Base-by-base conservation (phyloP, 2,113 vertebrate species). In the Phasianus colchicus region DNA sequence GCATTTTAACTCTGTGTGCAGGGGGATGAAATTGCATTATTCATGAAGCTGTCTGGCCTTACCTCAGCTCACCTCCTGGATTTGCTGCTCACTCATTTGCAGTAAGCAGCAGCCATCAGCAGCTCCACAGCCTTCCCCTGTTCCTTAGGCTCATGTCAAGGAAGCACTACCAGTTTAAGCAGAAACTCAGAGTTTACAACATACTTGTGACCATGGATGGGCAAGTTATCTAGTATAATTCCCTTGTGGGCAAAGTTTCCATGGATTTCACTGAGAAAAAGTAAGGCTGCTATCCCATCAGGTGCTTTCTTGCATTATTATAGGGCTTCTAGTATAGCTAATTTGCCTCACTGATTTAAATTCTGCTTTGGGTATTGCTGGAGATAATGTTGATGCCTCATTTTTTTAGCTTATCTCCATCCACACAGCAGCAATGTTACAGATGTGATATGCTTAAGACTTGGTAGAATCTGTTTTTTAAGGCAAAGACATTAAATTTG, bases 1-100 rank as follows among this genome's bases (percentile, higher is more conserved):
- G 24, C 75, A 94, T 88, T 93, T 95, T 92, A 96, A 92, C 58
- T 86, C 75, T 63, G 50, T 77, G 19, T 90, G 85, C 40, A 52
- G 64, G 24, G 34, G 18, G 60, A 77, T 91, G 57, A 74, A 85
- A 80, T 83, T 36, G 42, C 43, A 85, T 91, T 94, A 92, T 95
- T 94, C 72, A 93, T 91, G n/a, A 95, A 71, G 66, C 66, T 90
- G 72, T 43, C 91, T 92, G 72, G 67, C 3, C 0, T 83, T 70
- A 90, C 84, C 52, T 93, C 70, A 75, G 43, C 43, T 87, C 43
- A 16, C 52, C 73, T 78, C 47, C 12, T 11, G 67, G 74, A 61
- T 77, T 90, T 83, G 27, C 70, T 20, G 3, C 61, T 80, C 69
- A 43, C 30, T 52, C 32, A 3, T 78, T 84, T 81, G 32, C 81